Evolutionary conservation across 2,888 invertebrate species (phyloP), one percentile per base, ranked within the genome.

Genomic region (Coleophora deauratella): DNA sequence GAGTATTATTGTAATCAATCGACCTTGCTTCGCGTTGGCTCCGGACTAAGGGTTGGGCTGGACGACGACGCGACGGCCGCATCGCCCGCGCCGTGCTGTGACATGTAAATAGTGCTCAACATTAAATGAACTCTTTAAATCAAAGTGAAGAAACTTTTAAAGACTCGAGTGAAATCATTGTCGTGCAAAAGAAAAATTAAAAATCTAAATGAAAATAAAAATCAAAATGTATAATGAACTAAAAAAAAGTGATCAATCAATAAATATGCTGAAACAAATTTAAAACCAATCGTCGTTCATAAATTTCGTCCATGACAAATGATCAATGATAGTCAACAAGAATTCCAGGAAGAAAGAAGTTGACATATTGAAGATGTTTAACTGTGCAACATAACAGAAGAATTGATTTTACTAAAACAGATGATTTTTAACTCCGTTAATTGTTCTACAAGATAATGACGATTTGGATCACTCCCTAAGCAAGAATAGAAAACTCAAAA

Each of bases 41-140:
- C 81, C 82, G 72, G 82, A 81, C 86, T 88, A 85, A 88, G 87
- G 88, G 78, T 86, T 87, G 88, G 89, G 87, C 89, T 88, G 88
- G 86, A 66, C 68, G 53, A 49, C 63, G 66, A 62, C 64, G 42
- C 41, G 39, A 35, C 21, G 32, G 33, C 31, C 37, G 27, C 28
- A 32, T 6, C 28, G 27, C 33, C 27, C 32, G 38, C 35, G 13
- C 35, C 39, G 30, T 9, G 37, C 10, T 15, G 14, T n/a, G 6
- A n/a, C 13, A 30, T 10, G 31, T 32, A 31, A 27, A 13, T 3
- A 42, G 35, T 31, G 35, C 13, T 38, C 38, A 21, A 38, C 11
- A 37, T 27, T 11, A 31, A 10, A 2, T 2, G 35, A 27, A 44
- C 43, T 27, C n/a, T 35, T 13, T 15, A 12, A 27, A 12, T 13